Percentiles rank a stretch among this genome's conserved stretches.
Evolutionary conservation across 1,140 invertebrate genomes (phyloP).

Genomic region (Orussus abietinus): DNA sequence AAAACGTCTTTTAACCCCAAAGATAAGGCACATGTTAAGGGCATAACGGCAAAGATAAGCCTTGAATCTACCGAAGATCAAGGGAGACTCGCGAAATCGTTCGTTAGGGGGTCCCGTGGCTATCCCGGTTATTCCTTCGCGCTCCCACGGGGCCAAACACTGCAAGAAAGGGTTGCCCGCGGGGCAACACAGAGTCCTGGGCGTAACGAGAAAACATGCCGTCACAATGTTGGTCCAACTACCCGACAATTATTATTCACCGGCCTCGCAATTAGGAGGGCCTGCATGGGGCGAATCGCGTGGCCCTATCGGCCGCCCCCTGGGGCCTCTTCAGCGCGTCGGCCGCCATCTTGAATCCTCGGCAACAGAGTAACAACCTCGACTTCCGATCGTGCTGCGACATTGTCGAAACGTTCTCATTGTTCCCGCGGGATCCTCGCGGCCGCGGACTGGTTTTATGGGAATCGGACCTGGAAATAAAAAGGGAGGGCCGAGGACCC

Average conservation of each 20-base stretch:
- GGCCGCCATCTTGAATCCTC: not conserved
- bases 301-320: constrained; percentile 24
- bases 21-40: too few species aligned
- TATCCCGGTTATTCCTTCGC: too few species aligned
- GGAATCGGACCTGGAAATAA: not conserved
- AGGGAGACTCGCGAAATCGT: not conserved
- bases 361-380: constrained; percentile 11
- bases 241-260: constrained; percentile 51
- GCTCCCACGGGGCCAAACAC: constrained; percentile 29
- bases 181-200: constrained; percentile 37
- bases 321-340: constrained; percentile 11
- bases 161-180: constrained; percentile 35
- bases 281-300: constrained; percentile 21
- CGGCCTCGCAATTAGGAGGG: constrained; percentile 47
- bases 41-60: too few species aligned
- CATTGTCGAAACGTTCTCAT: constrained; percentile 25
- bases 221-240: constrained; percentile 47
- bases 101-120: too few species aligned
- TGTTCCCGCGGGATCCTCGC: too few species aligned
- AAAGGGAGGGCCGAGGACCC: too few species aligned
- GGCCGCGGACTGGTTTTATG: not conserved
- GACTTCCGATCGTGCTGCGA: constrained; percentile 23
- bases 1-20: too few species aligned
- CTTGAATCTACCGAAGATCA: not conserved
- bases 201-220: constrained; percentile 43